phyloP scores from a whole-genome alignment of 2,888 invertebrate species.

The Drosophila paramelanica region DNA sequence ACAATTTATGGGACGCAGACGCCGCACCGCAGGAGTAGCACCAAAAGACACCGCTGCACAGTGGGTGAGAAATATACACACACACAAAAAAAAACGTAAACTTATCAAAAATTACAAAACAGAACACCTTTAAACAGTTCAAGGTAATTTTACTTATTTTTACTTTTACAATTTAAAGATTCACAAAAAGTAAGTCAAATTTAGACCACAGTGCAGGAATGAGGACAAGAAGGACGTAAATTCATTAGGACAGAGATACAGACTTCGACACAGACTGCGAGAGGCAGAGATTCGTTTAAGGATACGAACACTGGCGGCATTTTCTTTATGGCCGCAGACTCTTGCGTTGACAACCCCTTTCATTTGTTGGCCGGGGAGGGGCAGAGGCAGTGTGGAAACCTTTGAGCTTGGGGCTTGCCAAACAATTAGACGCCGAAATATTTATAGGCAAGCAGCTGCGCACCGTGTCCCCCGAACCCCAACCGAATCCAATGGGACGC shows the following conservation, averaged over 20 bases:
- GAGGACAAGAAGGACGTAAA: slow-evolving; percentile 64
- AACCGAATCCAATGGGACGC: slow-evolving; percentile 38
- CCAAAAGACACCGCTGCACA: slow-evolving; percentile 27
- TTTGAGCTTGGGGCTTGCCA: slow-evolving; percentile 56
- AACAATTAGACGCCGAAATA: slow-evolving; percentile 77
- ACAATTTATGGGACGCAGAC: slow-evolving; percentile 73
- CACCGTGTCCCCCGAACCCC: slow-evolving; percentile 3
- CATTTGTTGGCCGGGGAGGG: background rate
- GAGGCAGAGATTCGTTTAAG: slow-evolving; percentile 50
- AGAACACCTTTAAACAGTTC: no score
- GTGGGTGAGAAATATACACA: slow-evolving; percentile 18
- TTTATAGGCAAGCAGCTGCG: slow-evolving; percentile 67
- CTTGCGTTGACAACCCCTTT: slow-evolving; percentile 52
- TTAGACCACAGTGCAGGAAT: slow-evolving; percentile 30
- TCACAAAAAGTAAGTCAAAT: background rate
- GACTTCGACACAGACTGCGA: slow-evolving; percentile 11
- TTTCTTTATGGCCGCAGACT: slow-evolving; percentile 57
- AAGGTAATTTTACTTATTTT: no score
- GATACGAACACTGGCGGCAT: slow-evolving; percentile 39
- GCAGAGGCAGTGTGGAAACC: background rate
- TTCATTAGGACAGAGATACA: slow-evolving; percentile 66
- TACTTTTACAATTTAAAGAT: background rate
- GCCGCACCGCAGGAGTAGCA: slow-evolving; percentile 31
- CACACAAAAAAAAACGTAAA: background rate
- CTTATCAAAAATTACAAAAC: background rate